phyloP scores from a whole-genome alignment of 2,113 vertebrate species.

The Beaufortia kweichowensis region DNA sequence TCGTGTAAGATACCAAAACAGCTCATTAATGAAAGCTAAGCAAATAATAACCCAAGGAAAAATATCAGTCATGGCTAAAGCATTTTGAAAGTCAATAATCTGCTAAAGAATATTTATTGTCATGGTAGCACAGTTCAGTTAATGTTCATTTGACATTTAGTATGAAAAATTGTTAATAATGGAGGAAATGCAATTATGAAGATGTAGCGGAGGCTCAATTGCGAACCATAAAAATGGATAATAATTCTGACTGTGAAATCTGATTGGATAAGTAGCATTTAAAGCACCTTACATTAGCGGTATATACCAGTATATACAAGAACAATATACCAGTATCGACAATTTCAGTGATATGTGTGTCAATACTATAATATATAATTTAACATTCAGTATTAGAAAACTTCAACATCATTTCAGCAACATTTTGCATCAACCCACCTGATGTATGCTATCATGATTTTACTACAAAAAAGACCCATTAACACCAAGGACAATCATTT shows the following conservation, averaged over 20 bases:
- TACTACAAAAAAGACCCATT: no score
- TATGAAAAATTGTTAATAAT: background rate
- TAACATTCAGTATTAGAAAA: no score
- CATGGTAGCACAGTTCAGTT: background rate
- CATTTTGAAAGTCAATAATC: background rate
- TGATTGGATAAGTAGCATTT: no score
- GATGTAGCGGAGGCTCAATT: background rate
- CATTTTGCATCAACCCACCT: no score
- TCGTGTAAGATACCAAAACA: background rate
- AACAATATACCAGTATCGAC: no score
- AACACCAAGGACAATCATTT: no score
- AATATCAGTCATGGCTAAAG: background rate
- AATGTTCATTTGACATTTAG: background rate
- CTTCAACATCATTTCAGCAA: no score
- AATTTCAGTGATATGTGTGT: no score
- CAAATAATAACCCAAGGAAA: constrained; percentile 35
- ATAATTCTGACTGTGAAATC: background rate
- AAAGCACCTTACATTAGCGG: no score
- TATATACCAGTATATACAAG: no score
- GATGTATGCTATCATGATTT: no score
- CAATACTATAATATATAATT: no score
- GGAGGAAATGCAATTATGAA: background rate
- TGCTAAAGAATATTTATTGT: background rate
- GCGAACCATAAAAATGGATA: background rate
- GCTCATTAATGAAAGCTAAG: constrained; percentile 32